These are phyloP conservation scores for Pachymerium ferrugineum DNA, from an alignment of 2,888 invertebrate genomes.

Conservation along the genomic window DNA sequence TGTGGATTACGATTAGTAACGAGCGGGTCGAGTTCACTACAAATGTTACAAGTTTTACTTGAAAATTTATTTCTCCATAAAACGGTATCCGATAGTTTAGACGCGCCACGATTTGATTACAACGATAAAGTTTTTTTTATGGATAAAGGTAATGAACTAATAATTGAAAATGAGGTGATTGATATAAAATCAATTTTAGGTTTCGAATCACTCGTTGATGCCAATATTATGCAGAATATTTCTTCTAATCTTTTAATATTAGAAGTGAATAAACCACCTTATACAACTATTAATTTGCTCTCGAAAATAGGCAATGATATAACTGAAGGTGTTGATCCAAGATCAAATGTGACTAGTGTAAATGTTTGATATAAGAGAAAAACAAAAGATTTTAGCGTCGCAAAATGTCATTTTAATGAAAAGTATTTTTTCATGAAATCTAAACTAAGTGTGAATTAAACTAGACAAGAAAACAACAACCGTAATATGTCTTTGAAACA, in stretches of 20 bases:
- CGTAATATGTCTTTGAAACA: not conserved
- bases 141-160: too few species aligned
- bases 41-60: not conserved
- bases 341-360: not conserved
- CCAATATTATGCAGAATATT: too few species aligned
- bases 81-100: not conserved
- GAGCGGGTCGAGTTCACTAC: not conserved
- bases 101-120: not conserved
- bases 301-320: not conserved
- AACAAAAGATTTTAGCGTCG: too few species aligned
- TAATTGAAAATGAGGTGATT: too few species aligned
- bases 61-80: not conserved
- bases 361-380: not conserved
- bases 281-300: slow-evolving; percentile 1
- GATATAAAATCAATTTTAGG: too few species aligned
- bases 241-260: not conserved
- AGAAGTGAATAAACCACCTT: not conserved
- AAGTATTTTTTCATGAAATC: not conserved
- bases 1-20: not conserved
- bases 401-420: not conserved
- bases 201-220: too few species aligned
- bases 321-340: not conserved
- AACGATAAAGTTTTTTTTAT: not conserved
- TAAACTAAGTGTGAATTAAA: too few species aligned
- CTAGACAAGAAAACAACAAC: too few species aligned